A percentile compares a stretch with the other conserved stretches of the same genome.
Evolutionary conservation across 2,888 invertebrate genomes (phyloP).

Genomic region (Zele albiditarsus): DNA sequence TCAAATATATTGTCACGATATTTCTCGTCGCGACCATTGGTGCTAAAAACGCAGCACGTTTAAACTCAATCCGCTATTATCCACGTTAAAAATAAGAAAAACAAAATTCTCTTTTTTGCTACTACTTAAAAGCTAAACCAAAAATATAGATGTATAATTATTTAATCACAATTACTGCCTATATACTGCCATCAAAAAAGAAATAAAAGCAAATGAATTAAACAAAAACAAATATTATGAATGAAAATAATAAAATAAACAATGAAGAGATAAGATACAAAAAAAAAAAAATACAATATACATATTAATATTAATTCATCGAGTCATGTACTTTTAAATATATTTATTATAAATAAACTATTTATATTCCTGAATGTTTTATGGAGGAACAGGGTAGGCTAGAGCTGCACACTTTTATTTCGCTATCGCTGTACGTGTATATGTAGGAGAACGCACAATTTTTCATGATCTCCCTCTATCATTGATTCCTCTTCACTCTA

Average conservation of each 20-base stretch:
- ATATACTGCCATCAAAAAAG: slow-evolving; percentile 24
- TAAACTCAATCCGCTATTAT: neutral
- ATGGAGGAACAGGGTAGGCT: slow-evolving; percentile 71
- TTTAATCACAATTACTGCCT: slow-evolving; percentile 39
- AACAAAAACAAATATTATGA: slow-evolving; percentile 27
- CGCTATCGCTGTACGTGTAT: slow-evolving; percentile 54
- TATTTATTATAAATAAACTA: slow-evolving; percentile 41
- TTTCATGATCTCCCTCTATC: slow-evolving; percentile 8
- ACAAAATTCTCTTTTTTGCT: slow-evolving; percentile 10
- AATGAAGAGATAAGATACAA: slow-evolving; percentile 24
- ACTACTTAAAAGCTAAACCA: slow-evolving; percentile 28
- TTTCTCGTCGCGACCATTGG: slow-evolving; percentile 35
- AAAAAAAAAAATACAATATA: slow-evolving; percentile 29
- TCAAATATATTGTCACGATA: slow-evolving; percentile 27
- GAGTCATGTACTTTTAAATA: slow-evolving; percentile 29
- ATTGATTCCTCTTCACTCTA: neutral
- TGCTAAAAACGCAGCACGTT: slow-evolving; percentile 37
- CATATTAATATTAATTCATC: slow-evolving; percentile 37
- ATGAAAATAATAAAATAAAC: slow-evolving; percentile 22
- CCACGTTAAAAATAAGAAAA: neutral
- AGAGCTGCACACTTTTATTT: slow-evolving; percentile 67
- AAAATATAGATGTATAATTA: slow-evolving; percentile 29
- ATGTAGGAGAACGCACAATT: slow-evolving; percentile 15
- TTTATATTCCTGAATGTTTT: slow-evolving; percentile 62
- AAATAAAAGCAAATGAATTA: slow-evolving; percentile 26